Base-by-base conservation (phyloP, 1,140 invertebrate species). In the Cyclina sinensis region DNA sequence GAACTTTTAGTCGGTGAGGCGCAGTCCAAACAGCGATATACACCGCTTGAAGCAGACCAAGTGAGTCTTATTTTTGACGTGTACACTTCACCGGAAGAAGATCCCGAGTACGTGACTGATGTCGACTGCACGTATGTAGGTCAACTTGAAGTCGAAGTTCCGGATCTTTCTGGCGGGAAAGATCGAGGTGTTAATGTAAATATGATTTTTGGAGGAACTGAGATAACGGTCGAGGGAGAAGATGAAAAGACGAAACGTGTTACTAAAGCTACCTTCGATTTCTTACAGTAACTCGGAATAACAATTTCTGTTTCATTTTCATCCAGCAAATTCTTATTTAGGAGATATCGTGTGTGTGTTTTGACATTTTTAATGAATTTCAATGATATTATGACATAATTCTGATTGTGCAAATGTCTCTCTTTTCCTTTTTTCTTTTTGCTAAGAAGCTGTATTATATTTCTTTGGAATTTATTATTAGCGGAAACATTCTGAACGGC, bases 151-250 rank as follows among this genome's bases (percentile, higher is more conserved):
- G 84, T 86, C 1, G 70, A 74, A 14, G 57, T 86, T 59, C 48
- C 48, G 3, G 35, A 46, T 9, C 9, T 37, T 70, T 24, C 43
- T 9, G 70, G 35, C 14, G 84, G 54, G 35, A 76, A 78, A 78
- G 65, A 88, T 1, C 35, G 86, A 0, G 57, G 43, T 5, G 74
- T 88, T 16, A n/a, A 5, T 2, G 86, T 79, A 7, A 62, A 62
- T 12, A 80, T 88, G 57, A 62, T 79, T 18, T 80, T 80, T 43
- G 78, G 78, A 14, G 86, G 78, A 7, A 88, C 86, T 0, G 86
- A 88, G 35, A 21, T 88, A 1, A 21, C 9, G 0, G 86, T 88
- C 5, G 54, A 79, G 14, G 86, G 24, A 5, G 46, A 24, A 30
- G 76, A 80, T 3, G 48, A 68, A 48, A 88, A 73, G 39, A 88